Evolutionary conservation across 2,888 invertebrate species (phyloP), one percentile per base, ranked within the genome.

Genomic region (Aromia moschata): DNA sequence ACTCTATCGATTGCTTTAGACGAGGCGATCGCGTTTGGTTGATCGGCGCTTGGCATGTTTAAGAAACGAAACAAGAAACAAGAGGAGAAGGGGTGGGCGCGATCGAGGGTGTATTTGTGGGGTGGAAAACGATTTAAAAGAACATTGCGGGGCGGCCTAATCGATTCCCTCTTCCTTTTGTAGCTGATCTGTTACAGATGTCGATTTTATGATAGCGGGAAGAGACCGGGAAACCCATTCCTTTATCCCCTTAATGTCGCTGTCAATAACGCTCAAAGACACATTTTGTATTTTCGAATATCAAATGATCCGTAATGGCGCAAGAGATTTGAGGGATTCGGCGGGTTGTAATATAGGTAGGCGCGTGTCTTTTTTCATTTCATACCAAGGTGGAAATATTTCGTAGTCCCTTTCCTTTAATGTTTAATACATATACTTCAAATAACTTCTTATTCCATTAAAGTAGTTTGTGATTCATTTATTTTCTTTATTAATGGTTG

Each of bases 161-260:
- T 76, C 77, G 77, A 77, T 76, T 70, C 71, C 70, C 65, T 66
- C 41, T 70, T 69, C 70, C 71, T 73, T n/a, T 74, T 74, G 74
- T 74, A 67, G 72, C 72, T 76, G 77, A 77, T 78, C 77, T 76
- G 77, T 73, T 77, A 76, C 77, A 78, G 77, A 77, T 78, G 78
- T 77, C 77, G 77, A 77, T 76, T 75, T 76, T 75, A 76, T 75
- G 72, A 72, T 71, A 70, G 62, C 67, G 60, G 62, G 56, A 64
- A 62, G 64, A 62, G 64, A 64, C 53, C 63, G 65, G 45, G 62
- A 63, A 66, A 58, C 60, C 60, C 64, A 59, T 62, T 71, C 66
- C 65, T 67, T 66, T 63, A 67, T 67, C 64, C 69, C 72, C 73
- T 73, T 74, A 74, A 74, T 73, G 74, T 72, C 67, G 51, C 68